Evolutionary conservation across 2,888 invertebrate genomes (phyloP), one percentile per base, ranked within the genome.

Genomic region (Gnatocerus cornutus): DNA sequence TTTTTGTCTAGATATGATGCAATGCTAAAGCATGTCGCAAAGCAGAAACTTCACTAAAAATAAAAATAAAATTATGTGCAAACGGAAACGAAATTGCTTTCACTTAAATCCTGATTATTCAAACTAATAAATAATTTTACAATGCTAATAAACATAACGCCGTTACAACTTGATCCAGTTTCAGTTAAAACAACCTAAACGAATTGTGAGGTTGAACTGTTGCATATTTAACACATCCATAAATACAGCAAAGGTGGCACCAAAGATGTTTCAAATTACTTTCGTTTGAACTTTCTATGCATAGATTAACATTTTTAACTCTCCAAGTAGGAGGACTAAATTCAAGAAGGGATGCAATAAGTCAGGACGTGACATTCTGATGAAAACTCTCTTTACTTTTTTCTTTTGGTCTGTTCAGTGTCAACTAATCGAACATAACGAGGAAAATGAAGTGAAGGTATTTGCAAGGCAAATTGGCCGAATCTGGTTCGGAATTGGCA

Each of bases 241-340:
- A 21, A 21, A 21, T n/a, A 37, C 7, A 21, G 7, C 9, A 7
- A 4, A n/a, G 37, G 37, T 37, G 37, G 37, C 37, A 21, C 43
- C 6, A 43, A 46, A 46, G 14, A 46, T 46, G 14, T 46, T 43
- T 46, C 14, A 43, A 43, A 43, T 10, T 43, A 6, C 14, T 46
- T 21, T 46, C 16, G 46, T 9, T 21, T 14, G 46, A 46, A 21
- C 9, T 46, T 46, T 14, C 46, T n/a, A 14, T 16, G 21, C 46
- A 16, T 21, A 9, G 5, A 46, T 46, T 46, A 46, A 46, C 46
- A 46, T 46, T 46, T 46, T 46, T 46, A 46, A 46, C 1, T 43
- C 5, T 10, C 3, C 6, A n/a, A 43, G 12, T 13, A 14, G 46
- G 46, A 9, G 46, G 21, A 46, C 7, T 46, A 0, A 46, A 46